Conservation (phyloP, 2,888 invertebrate genomes). For the Anthophora plumipes region DNA sequence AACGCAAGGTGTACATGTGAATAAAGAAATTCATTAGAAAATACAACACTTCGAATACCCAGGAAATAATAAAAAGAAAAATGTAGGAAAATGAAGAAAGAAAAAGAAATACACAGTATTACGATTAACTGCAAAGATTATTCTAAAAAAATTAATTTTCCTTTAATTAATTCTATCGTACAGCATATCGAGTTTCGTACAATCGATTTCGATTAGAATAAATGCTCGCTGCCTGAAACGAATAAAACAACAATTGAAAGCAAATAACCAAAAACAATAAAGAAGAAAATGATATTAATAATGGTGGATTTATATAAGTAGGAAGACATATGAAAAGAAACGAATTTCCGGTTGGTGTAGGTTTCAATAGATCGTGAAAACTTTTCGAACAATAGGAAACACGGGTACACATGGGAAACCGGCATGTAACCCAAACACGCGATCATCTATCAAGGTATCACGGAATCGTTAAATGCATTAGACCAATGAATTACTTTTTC, state of each 20-base stretch:
- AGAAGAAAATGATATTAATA: background rate
- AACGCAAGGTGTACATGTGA: too few relatives aligned
- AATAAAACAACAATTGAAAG: conserved; percentile 1
- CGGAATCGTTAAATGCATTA: conserved; percentile 32
- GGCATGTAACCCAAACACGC: conserved; percentile 31
- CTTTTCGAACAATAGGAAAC: conserved; percentile 23
- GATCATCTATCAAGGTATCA: conserved; percentile 26
- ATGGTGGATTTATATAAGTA: too few relatives aligned
- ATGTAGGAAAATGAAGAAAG: too few relatives aligned
- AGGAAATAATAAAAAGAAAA: too few relatives aligned
- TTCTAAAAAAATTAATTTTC: background rate
- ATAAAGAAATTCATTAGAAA: background rate
- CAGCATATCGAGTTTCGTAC: too few relatives aligned
- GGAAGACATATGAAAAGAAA: background rate
- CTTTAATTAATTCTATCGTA: background rate
- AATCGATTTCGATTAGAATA: background rate
- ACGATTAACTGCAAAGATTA: background rate
- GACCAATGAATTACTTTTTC: conserved; percentile 39
- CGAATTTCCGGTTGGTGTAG: background rate
- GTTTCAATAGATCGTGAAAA: conserved; percentile 27
- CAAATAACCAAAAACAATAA: too few relatives aligned
- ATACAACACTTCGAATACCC: background rate
- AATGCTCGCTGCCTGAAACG: too few relatives aligned
- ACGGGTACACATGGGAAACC: conserved; percentile 1
- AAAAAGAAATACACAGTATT: too few relatives aligned